Evolutionary conservation across 2,797 vertebrate genomes (phyloP).

Genomic region (Chelon labrosus): DNA sequence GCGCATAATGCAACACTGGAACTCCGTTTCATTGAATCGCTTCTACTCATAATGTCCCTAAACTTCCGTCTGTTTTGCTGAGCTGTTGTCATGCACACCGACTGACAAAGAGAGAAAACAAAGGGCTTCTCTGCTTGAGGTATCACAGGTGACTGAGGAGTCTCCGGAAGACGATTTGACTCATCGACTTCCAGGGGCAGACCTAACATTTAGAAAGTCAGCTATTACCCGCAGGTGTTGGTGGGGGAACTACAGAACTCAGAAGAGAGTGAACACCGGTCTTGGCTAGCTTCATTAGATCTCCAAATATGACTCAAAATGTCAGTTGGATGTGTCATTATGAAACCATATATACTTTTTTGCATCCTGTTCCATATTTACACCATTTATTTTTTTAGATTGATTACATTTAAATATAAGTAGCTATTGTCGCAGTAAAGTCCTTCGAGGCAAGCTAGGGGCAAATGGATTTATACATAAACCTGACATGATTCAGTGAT

Average conservation of each 20-base stretch:
- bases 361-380: slow-evolving; percentile 3
- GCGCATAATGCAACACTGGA: too few species aligned
- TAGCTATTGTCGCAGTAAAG: slow-evolving; percentile 42
- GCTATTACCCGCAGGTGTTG: background rate
- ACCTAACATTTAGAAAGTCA: background rate
- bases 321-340: background rate
- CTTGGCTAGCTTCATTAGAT: background rate
- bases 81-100: too few species aligned
- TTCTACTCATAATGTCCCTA: too few species aligned
- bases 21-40: too few species aligned
- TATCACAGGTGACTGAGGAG: too few species aligned
- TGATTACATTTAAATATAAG: slow-evolving; percentile 30
- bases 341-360: background rate
- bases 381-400: slow-evolving; percentile 37
- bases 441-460: slow-evolving; percentile 45
- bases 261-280: background rate
- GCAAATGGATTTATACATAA: slow-evolving; percentile 49
- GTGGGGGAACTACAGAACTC: background rate
- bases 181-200: too few species aligned
- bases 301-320: background rate
- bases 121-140: too few species aligned
- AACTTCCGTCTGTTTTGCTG: too few species aligned
- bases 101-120: too few species aligned
- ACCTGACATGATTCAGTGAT: slow-evolving; percentile 55
- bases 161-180: too few species aligned